Evolutionary conservation across 2,888 invertebrate genomes (phyloP).

Genomic region (Caenorhabditis angaria): DNA sequence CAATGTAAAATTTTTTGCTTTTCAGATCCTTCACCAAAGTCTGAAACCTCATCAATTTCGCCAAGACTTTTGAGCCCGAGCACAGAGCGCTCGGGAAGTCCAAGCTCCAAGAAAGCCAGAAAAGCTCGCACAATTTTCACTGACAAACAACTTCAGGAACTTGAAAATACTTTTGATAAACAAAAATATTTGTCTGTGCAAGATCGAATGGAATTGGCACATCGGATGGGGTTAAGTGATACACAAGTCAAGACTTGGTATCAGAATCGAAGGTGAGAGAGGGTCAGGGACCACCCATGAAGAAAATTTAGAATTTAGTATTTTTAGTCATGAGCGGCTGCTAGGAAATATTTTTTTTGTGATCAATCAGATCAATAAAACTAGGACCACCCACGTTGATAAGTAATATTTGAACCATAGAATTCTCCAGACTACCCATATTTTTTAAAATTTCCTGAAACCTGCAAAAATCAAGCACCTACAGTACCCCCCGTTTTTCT

Average conservation of each 20-base stretch:
- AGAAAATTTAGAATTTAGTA: too few species aligned
- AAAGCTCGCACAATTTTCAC: constrained; percentile 83
- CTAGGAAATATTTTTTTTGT: too few species aligned
- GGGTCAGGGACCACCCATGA: not conserved
- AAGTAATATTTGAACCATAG: too few species aligned
- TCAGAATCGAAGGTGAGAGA: constrained; percentile 88
- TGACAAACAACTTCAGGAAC: constrained; percentile 79
- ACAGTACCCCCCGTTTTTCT: too few species aligned
- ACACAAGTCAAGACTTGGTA: constrained; percentile 99
- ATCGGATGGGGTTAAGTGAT: constrained; percentile 87
- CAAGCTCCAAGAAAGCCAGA: constrained; percentile 68
- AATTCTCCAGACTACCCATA: too few species aligned
- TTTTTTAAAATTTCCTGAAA: too few species aligned
- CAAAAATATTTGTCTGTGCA: constrained; percentile 74
- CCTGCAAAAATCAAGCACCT: too few species aligned
- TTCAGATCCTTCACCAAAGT: constrained; percentile 9
- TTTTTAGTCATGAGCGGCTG: too few species aligned
- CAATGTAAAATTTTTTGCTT: not conserved
- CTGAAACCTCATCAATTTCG: constrained; percentile 19
- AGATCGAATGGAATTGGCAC: constrained; percentile 93
- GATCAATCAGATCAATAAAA: too few species aligned
- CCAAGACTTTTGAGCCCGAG: constrained; percentile 36
- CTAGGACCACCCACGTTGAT: too few species aligned
- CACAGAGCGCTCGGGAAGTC: constrained; percentile 32
- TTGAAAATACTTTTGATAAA: constrained; percentile 70